These are phyloP conservation scores for Corynorhinus townsendii DNA, from an alignment of 2,113 vertebrate species.

Conservation along the genomic window DNA sequence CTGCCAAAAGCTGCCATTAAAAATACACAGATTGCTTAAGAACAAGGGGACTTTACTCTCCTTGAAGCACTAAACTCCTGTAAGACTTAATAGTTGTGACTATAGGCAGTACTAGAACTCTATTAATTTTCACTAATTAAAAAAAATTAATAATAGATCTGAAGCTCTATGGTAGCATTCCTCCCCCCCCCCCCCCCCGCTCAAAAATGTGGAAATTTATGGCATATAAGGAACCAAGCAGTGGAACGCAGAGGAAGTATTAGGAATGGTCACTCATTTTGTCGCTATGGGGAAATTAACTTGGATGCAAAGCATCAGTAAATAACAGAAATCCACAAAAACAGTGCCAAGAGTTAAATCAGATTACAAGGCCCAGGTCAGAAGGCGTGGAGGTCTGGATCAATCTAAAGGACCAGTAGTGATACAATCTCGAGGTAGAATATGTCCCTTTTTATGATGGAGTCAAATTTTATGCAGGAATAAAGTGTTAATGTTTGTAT, in stretches of 20 bases:
- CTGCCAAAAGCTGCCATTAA: not conserved
- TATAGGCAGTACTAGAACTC: not conserved
- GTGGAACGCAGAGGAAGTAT: not conserved
- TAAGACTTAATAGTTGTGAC: not conserved
- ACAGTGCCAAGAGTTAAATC: not conserved
- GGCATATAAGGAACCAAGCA: not conserved
- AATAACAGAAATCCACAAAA: not conserved
- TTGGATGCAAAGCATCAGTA: not conserved
- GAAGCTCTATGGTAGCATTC: not conserved
- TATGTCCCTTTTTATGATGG: constrained; percentile 9
- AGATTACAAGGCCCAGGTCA: not conserved
- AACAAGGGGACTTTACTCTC: not conserved
- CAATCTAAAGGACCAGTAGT: not conserved
- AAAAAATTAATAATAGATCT: not conserved
- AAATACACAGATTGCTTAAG: not conserved
- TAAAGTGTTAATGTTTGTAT: not conserved
- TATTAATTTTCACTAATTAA: not conserved
- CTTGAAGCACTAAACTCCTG: not conserved
- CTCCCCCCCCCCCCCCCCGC: no score
- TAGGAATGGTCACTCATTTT: not conserved
- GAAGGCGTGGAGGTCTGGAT: not conserved
- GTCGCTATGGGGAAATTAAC: not conserved
- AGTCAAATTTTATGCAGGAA: not conserved
- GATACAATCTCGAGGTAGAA: not conserved
- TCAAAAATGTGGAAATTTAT: not conserved